Percentiles rank a stretch among this genome's conserved stretches.
Conservation (phyloP, 2,113 vertebrate genomes). For the Theristicus caerulescens region DNA sequence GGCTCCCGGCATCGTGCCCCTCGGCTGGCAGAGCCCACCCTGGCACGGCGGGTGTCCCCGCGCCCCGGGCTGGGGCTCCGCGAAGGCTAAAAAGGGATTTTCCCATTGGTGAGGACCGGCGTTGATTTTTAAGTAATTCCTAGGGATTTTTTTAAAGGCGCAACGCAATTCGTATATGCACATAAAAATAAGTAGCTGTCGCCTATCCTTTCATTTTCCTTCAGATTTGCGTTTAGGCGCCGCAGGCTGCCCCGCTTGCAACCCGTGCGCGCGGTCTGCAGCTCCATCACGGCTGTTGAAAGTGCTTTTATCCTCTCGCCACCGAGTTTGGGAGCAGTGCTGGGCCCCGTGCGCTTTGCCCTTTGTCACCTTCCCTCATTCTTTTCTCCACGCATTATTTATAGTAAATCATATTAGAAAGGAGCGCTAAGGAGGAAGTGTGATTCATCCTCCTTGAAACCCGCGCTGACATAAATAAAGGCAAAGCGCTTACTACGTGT, state of each 20-base stretch:
- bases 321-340: background rate
- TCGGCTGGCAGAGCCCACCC: background rate
- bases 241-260: no score
- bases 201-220: accelerated
- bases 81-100: background rate
- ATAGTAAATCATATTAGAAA: slow-evolving; percentile 74
- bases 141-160: background rate
- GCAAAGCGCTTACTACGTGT: slow-evolving; percentile 64
- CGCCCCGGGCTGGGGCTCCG: background rate
- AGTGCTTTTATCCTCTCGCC: background rate
- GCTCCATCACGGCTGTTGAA: accelerated
- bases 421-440: slow-evolving; percentile 60
- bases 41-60: accelerated
- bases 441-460: slow-evolving; percentile 77
- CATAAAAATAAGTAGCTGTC: no score
- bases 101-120: background rate
- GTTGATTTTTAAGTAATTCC: background rate
- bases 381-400: slow-evolving; percentile 54
- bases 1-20: accelerated
- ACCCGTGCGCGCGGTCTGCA: accelerated
- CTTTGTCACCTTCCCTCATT: background rate
- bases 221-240: accelerated
- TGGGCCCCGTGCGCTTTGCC: background rate
- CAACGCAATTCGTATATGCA: accelerated
- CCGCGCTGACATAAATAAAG: slow-evolving; percentile 68